Percentiles rank a stretch among this genome's conserved stretches.
Conservation (phyloP, 2,797 vertebrate species). For the Erpetoichthys calabaricus region DNA sequence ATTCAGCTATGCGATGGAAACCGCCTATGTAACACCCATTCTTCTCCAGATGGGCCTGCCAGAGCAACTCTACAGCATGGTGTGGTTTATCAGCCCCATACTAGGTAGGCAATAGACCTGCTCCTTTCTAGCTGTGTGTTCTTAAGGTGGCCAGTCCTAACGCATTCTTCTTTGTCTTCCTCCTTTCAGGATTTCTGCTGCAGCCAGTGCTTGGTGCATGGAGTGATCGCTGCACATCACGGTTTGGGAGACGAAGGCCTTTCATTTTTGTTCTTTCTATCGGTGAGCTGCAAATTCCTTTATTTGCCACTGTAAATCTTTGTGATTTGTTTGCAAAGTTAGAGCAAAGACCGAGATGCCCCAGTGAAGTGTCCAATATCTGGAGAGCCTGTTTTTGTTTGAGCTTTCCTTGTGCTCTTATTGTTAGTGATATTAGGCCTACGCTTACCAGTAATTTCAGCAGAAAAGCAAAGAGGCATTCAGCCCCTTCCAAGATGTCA, state of each 20-base stretch:
- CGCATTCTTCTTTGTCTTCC: background rate
- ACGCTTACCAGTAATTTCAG: no score
- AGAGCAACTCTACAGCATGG: slow-evolving; percentile 87
- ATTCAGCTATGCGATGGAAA: slow-evolving; percentile 98
- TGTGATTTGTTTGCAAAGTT: background rate
- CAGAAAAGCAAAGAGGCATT: no score
- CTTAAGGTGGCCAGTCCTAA: background rate
- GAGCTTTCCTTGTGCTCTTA: no score
- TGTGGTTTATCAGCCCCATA: slow-evolving; percentile 96
- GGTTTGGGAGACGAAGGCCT: slow-evolving; percentile 83
- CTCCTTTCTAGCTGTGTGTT: background rate
- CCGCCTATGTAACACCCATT: slow-evolving; percentile 87
- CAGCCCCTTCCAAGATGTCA: no score
- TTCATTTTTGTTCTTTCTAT: slow-evolving; percentile 91
- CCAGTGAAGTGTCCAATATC: background rate
- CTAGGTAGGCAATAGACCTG: slow-evolving; percentile 50
- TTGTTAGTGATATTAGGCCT: no score
- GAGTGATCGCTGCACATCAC: slow-evolving; percentile 93
- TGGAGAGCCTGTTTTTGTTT: background rate
- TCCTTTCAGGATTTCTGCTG: slow-evolving; percentile 72
- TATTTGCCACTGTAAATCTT: background rate
- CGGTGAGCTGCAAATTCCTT: slow-evolving; percentile 45
- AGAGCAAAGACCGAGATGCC: background rate
- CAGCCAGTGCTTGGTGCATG: slow-evolving; percentile 89
- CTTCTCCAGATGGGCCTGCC: slow-evolving; percentile 94